A percentile compares a stretch with the other conserved stretches of the same genome.
Conservation (phyloP, 2,113 vertebrate species). For the Panthera tigris region DNA sequence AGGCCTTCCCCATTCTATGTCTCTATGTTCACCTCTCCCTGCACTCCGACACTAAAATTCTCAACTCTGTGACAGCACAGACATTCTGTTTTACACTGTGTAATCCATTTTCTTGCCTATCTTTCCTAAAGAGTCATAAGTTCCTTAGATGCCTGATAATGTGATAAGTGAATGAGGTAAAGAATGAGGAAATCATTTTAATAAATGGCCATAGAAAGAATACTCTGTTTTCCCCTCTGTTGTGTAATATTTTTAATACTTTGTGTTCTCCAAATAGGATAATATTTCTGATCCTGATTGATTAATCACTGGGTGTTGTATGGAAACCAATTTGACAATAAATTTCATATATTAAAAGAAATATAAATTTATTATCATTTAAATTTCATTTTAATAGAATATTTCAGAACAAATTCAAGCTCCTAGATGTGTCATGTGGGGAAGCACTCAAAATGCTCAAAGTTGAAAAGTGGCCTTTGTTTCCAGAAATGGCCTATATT, state of each 20-base stretch:
- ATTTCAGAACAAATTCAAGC: conserved; percentile 26
- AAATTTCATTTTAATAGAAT: conserved; percentile 22
- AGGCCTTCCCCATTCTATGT: not conserved
- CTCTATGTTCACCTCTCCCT: not conserved
- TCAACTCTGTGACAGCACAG: not conserved
- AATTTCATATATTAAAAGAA: not conserved
- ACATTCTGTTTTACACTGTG: not conserved
- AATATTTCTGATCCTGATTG: not conserved
- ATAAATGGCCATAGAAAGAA: not conserved
- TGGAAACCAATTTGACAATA: too few species aligned
- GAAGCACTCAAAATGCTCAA: not conserved
- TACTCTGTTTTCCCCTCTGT: not conserved
- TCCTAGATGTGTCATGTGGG: not conserved
- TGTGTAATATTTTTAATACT: not conserved
- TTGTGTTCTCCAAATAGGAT: not conserved
- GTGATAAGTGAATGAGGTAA: not conserved
- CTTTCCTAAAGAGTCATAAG: not conserved
- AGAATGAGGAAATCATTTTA: not conserved
- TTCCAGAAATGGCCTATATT: not conserved
- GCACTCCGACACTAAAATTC: not conserved
- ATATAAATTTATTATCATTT: not conserved
- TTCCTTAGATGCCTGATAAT: not conserved
- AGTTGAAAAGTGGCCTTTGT: not conserved
- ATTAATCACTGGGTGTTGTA: not conserved
- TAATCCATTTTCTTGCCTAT: not conserved